Conservation (phyloP, 2,888 invertebrate genomes). For the Brenthis hecate region DNA sequence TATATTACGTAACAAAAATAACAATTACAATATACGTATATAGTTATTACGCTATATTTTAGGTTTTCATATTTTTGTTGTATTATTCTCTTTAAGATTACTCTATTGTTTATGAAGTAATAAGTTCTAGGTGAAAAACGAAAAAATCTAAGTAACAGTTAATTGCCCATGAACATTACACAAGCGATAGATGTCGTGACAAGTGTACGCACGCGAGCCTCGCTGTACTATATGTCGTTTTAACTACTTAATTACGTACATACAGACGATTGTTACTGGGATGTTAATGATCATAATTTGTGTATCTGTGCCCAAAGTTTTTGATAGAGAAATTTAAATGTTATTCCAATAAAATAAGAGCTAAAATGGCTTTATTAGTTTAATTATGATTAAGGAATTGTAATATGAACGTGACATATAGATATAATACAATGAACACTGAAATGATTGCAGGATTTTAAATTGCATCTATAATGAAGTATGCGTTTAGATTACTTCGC, state of each 20-base stretch:
- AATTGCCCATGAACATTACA: conserved; percentile 35
- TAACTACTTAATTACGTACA: conserved; percentile 36
- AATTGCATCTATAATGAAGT: conserved; percentile 2
- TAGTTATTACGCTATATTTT: no score
- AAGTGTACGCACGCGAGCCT: conserved; percentile 27
- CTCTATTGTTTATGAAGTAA: conserved; percentile 1
- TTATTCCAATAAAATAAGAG: no score
- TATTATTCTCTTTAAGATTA: neutral
- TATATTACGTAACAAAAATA: no score
- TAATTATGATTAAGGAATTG: no score
- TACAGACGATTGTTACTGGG: conserved; percentile 21
- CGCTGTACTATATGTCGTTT: conserved; percentile 28
- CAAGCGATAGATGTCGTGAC: conserved; percentile 37
- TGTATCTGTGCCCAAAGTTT: neutral
- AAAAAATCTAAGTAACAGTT: conserved; percentile 22
- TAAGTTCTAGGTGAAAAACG: conserved; percentile 16
- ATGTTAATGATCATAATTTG: conserved; percentile 33
- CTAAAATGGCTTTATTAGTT: no score
- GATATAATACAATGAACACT: neutral
- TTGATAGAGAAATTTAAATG: neutral
- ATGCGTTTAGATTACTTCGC: conserved; percentile 7
- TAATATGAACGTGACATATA: conserved; percentile 4
- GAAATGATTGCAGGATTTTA: conserved; percentile 14
- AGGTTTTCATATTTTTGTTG: neutral
- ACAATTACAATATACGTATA: no score